These are phyloP conservation scores for Esox masquinongy DNA, from an alignment of 2,797 vertebrate genomes.

Conservation along the genomic window DNA sequence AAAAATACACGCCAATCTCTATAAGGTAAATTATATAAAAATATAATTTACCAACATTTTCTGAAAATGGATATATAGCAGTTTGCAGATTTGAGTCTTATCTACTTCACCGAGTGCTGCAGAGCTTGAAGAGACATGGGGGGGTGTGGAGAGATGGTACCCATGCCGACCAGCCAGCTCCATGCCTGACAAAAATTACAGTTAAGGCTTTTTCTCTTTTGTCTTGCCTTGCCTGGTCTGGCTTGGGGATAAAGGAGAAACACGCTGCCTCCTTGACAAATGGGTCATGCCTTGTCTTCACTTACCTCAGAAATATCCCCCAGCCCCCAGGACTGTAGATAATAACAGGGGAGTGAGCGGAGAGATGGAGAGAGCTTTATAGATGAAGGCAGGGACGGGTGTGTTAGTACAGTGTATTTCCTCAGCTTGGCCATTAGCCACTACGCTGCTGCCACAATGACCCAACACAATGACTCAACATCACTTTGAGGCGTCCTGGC, in stretches of 20 bases:
- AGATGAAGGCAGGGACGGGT: conserved; percentile 12
- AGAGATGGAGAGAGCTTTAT: conserved; percentile 16
- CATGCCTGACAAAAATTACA: conserved; percentile 44
- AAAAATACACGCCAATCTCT: no score
- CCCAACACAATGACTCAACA: conserved; percentile 59
- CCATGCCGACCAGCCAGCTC: conserved; percentile 16
- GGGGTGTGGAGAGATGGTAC: conserved; percentile 2
- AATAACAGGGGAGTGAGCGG: conserved; percentile 15
- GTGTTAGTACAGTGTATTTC: conserved; percentile 39
- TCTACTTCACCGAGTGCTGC: conserved; percentile 38
- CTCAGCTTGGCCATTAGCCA: conserved; percentile 46
- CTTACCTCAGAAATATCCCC: conserved; percentile 45
- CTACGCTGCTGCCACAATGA: conserved; percentile 38
- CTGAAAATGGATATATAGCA: no score
- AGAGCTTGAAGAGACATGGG: conserved; percentile 38
- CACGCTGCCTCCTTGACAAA: conserved; percentile 53
- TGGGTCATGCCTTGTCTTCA: conserved; percentile 59
- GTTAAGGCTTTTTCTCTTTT: conserved; percentile 45
- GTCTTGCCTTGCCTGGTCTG: conserved; percentile 33
- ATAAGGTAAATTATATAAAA: neutral
- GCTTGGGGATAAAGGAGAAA: conserved; percentile 38
- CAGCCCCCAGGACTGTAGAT: conserved; percentile 26
- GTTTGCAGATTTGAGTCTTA: conserved; percentile 38
- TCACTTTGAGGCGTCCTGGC: conserved; percentile 51
- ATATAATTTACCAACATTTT: neutral